Conservation (phyloP, 2,797 vertebrate genomes). For the Masticophis lateralis region DNA sequence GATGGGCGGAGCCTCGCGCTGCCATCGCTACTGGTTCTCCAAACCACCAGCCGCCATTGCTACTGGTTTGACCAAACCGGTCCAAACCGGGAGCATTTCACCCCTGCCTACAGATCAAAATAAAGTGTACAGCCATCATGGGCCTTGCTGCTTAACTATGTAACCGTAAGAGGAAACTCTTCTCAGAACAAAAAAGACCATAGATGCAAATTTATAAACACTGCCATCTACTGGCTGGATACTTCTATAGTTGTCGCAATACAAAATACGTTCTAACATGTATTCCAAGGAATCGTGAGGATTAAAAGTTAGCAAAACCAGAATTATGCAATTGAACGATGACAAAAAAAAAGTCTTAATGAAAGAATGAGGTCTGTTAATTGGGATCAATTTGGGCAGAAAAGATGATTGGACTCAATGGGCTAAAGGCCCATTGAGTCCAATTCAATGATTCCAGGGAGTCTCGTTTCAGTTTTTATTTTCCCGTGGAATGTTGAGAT, state of each 20-base stretch:
- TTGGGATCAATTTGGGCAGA: not conserved
- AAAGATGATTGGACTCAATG: not conserved
- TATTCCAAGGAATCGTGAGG: not conserved
- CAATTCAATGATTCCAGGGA: not conserved
- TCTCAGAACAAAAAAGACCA: not conserved
- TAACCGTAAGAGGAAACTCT: not conserved
- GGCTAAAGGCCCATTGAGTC: not conserved
- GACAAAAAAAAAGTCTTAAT: not conserved
- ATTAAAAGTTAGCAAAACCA: not conserved
- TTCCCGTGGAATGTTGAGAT: not conserved
- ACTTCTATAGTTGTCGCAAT: not conserved
- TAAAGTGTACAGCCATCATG: not conserved
- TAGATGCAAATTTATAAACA: not conserved
- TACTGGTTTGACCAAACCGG: too few relatives aligned
- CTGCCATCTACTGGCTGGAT: not conserved
- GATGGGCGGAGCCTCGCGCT: too few relatives aligned
- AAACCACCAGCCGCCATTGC: too few relatives aligned
- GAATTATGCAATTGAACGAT: not conserved
- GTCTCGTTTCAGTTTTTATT: not conserved
- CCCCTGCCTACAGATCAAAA: not conserved
- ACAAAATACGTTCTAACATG: not conserved
- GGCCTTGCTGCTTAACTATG: not conserved
- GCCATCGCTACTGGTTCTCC: too few relatives aligned
- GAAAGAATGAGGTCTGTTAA: not conserved
- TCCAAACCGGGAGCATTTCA: too few relatives aligned